phyloP scores from a whole-genome alignment of 2,888 invertebrate species.

The Aplocera efformata region DNA sequence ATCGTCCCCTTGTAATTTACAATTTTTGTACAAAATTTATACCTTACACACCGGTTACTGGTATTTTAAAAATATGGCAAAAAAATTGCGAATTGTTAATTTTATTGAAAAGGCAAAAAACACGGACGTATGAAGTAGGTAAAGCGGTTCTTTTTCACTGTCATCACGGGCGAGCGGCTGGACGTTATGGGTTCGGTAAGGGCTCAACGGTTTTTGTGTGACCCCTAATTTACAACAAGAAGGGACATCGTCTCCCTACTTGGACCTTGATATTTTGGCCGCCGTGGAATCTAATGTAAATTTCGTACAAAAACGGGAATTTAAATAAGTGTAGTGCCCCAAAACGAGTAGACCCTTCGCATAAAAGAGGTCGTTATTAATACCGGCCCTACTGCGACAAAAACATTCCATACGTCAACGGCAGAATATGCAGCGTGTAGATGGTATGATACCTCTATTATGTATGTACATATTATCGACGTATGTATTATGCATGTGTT shows the following conservation, averaged over 20 bases:
- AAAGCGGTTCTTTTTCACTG: constrained; percentile 62
- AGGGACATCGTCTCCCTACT: constrained; percentile 62
- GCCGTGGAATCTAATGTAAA: constrained; percentile 74
- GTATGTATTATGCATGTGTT: neutral
- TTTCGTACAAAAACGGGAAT: constrained; percentile 76
- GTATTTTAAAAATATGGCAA: constrained; percentile 48
- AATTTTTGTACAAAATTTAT: constrained; percentile 67
- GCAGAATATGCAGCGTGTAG: constrained; percentile 9
- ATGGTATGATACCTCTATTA: constrained; percentile 1
- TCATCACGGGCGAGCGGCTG: constrained; percentile 64
- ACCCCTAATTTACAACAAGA: constrained; percentile 78
- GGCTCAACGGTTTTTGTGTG: constrained; percentile 79
- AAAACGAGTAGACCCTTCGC: constrained; percentile 58
- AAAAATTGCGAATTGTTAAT: constrained; percentile 67
- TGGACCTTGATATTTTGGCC: constrained; percentile 67
- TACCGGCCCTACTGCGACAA: constrained; percentile 56
- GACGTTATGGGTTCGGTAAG: constrained; percentile 69
- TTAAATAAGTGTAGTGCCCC: constrained; percentile 74
- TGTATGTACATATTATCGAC: constrained; percentile 1
- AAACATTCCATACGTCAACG: constrained; percentile 41
- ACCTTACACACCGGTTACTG: constrained; percentile 65
- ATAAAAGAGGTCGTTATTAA: constrained; percentile 68
- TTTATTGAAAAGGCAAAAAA: constrained; percentile 61
- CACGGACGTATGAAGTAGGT: constrained; percentile 53
- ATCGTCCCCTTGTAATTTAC: constrained; percentile 75